phyloP scores from a whole-genome alignment of 2,113 vertebrate genomes.

The Corythornis madagascariensis region DNA sequence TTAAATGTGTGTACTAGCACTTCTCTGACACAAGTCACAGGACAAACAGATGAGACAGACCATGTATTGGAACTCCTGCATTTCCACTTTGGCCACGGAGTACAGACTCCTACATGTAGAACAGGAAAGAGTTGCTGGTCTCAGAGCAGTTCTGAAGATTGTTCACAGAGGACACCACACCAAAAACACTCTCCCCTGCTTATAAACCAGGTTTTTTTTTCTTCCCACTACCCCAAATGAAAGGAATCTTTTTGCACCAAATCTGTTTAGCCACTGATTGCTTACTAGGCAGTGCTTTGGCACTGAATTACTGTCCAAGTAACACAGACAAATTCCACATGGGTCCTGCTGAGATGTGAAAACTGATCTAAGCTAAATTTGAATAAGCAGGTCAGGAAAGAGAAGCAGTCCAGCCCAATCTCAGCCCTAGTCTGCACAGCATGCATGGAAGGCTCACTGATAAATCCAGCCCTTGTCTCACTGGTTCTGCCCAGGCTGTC shows the following conservation, averaged over 20 bases:
- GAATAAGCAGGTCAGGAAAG: neutral
- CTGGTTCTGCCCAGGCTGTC: neutral
- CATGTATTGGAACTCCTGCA: neutral
- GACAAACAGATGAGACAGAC: neutral
- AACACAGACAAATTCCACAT: neutral
- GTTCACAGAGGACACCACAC: neutral
- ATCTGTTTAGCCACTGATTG: neutral
- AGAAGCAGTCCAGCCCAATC: neutral
- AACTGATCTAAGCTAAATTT: neutral
- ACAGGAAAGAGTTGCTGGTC: neutral
- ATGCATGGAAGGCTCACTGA: neutral
- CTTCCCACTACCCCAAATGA: neutral
- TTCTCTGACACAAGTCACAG: neutral
- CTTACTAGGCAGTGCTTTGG: neutral
- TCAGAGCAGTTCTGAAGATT: neutral
- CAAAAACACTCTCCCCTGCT: neutral
- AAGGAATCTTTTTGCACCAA: neutral
- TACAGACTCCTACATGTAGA: accelerated
- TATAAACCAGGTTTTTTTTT: neutral
- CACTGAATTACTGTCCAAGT: neutral
- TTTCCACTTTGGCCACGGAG: neutral
- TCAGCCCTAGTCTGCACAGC: neutral
- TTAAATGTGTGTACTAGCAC: neutral
- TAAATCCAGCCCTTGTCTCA: neutral
- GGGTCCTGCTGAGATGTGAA: neutral